phyloP scores from a whole-genome alignment of 2,797 vertebrate species.

The Saxicola maurus region DNA sequence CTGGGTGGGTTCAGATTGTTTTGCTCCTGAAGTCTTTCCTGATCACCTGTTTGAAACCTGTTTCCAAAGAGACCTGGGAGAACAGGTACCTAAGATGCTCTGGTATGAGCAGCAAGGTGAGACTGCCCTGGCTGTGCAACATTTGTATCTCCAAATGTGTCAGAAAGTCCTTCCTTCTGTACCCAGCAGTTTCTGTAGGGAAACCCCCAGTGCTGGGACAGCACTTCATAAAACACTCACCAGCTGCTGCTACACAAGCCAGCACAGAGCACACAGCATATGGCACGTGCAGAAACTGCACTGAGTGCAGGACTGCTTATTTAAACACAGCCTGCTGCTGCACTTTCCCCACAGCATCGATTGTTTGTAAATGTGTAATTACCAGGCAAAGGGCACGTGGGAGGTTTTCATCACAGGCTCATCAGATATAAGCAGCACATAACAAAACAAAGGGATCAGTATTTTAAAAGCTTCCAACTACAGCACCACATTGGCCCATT shows the following conservation, averaged over 20 bases:
- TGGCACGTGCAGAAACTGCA: fast-evolving
- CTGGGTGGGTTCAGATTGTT: not conserved
- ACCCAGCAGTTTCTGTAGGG: fast-evolving
- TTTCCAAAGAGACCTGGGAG: not conserved
- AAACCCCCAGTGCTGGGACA: fast-evolving
- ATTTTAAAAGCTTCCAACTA: not conserved
- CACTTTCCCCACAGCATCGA: not conserved
- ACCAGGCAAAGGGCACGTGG: not conserved
- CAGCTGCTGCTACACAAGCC: not conserved
- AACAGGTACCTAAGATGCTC: not conserved
- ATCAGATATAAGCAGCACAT: not conserved
- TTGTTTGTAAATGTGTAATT: not conserved
- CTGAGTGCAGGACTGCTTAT: fast-evolving
- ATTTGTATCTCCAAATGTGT: not conserved
- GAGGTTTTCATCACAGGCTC: not conserved
- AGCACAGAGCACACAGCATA: not conserved
- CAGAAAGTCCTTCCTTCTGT: not conserved
- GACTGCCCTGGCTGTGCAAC: not conserved
- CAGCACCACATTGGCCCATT: not conserved
- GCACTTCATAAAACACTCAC: not conserved
- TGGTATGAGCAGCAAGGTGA: not conserved
- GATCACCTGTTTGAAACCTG: not conserved
- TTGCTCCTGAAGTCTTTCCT: not conserved
- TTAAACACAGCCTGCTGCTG: not conserved
- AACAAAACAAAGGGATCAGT: not conserved